These are phyloP conservation scores for Ptychadena robeensis DNA, from an alignment of 2,797 vertebrate genomes.

Conservation along the genomic window DNA sequence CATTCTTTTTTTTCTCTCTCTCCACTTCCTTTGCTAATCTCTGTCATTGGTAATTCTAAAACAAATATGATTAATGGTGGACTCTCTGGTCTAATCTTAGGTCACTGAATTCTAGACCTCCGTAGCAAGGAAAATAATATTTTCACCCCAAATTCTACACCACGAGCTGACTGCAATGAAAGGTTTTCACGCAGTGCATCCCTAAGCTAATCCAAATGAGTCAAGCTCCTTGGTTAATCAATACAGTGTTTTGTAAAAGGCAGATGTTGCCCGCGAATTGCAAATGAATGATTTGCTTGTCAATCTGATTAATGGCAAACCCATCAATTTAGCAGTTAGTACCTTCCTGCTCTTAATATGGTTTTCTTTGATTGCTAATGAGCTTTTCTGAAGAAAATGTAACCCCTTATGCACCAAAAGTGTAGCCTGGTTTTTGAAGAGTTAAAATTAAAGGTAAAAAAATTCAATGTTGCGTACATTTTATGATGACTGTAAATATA, in stretches of 20 bases:
- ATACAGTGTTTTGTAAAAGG: constrained; percentile 60
- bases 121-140: constrained; percentile 1
- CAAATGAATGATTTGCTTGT: constrained; percentile 63
- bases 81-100: not conserved
- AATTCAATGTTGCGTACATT: too few species aligned
- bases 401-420: constrained; percentile 41
- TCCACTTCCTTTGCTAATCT: not conserved
- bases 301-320: constrained; percentile 61
- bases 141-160: constrained; percentile 27
- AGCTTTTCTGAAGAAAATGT: constrained; percentile 48
- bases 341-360: constrained; percentile 62
- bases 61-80: constrained; percentile 3
- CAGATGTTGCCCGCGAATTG: constrained; percentile 58
- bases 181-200: constrained; percentile 46
- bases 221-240: constrained; percentile 57
- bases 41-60: not conserved
- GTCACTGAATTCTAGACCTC: not conserved
- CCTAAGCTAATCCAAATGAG: constrained; percentile 56
- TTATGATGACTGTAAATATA: not conserved
- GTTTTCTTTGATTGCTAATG: constrained; percentile 62
- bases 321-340: constrained; percentile 62
- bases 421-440: constrained; percentile 4
- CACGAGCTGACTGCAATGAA: constrained; percentile 25
- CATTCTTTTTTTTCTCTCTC: not conserved
- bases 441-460: constrained; percentile 21